Base-by-base conservation (phyloP, 2,888 invertebrate species). In the Clepsis dumicolana region DNA sequence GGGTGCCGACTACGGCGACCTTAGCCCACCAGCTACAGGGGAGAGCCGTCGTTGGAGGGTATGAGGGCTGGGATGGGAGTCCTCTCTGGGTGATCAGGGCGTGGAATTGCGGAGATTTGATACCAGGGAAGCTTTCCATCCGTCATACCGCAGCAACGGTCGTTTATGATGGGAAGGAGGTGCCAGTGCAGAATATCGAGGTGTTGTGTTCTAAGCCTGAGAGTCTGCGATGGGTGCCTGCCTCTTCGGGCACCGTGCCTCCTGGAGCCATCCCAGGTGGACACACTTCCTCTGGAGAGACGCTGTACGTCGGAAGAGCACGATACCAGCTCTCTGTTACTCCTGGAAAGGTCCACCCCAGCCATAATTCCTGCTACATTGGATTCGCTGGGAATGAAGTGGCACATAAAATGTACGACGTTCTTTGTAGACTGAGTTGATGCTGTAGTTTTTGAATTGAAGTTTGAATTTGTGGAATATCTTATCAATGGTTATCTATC, bases 211-310 rank as follows among this genome's bases (percentile, higher is more conserved):
- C 90, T 0, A 80, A 81, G 57, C 87, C 90, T 1, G 87, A 93
- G 50, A 82, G 81, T 62, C 73, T 93, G 24, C 77, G 91, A 50
- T 95, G 95, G 95, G 87, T 94, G 1, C 93, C 94, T 1, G 89
- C 94, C 12, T 88, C 90, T 0, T 94, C 94, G 50, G 94, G 94
- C 0, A 88, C 84, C 53, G 86, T 95, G 0, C 95, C 95, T 0
- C 91, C 94, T 1, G 91, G 94, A 12, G 95, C 95, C 0, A 90
- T 95, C 27, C 83, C 90, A 61, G 95, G 94, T 0, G 95, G 95
- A 0, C 87, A 86, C 53, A 94, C 94, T 0, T 67, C 78, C 0
- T 78, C 86, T 4, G 94, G 94, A 4, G 94, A 94, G 76, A 88
- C 90, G 3, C 74, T 95, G 16, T 95, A 94, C 75, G 90, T 95